Evolutionary conservation across 2,797 vertebrate genomes (phyloP).

Genomic region (Squalus acanthias): DNA sequence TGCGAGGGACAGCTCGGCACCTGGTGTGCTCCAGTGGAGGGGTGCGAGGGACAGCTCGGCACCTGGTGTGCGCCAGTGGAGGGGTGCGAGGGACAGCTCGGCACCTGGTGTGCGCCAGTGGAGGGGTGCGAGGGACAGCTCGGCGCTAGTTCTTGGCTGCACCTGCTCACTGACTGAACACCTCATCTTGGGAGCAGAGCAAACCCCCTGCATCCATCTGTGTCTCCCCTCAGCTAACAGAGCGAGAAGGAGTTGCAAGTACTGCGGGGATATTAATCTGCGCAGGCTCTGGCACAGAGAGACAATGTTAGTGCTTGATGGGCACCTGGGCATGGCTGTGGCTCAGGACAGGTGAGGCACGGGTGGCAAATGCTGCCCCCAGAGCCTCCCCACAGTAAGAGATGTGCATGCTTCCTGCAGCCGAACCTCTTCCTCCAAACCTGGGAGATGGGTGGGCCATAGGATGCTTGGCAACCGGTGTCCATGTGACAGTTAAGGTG

Average conservation of each 20-base stretch:
- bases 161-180: too few species aligned
- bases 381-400: neutral
- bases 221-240: neutral
- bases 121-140: neutral
- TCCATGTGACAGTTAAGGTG: neutral
- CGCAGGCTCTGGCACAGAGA: neutral
- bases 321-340: neutral
- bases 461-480: neutral
- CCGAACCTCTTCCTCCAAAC: neutral
- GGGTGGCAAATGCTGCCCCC: neutral
- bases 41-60: neutral
- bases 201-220: neutral
- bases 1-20: neutral
- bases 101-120: neutral
- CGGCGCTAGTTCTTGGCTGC: neutral
- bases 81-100: neutral
- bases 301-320: neutral
- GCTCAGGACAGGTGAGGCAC: neutral
- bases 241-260: too few species aligned
- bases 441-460: neutral
- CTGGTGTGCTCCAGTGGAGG: neutral
- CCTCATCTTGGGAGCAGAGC: neutral
- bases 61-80: neutral
- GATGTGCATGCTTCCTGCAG: neutral
- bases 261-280: neutral